Conservation (phyloP, 1,140 invertebrate genomes). For the Cotesia typhae region DNA sequence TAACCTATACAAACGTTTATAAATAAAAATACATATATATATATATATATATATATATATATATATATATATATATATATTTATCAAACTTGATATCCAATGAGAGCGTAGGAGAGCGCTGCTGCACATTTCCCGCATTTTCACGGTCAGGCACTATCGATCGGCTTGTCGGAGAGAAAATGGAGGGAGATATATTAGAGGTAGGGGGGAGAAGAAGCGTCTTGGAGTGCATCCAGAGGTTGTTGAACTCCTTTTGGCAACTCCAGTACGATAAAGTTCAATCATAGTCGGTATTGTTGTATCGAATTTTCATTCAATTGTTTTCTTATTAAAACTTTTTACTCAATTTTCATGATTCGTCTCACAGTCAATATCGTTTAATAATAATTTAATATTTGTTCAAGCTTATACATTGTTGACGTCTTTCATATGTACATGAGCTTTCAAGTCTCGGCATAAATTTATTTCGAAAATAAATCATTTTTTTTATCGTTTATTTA, state of each 20-base stretch:
- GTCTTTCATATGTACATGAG: too few relatives aligned
- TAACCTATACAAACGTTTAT: background rate
- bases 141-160: constrained; percentile 67
- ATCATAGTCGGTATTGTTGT: background rate
- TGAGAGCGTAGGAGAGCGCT: constrained; percentile 43
- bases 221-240: constrained; percentile 65
- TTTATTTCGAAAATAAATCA: too few relatives aligned
- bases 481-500: too few relatives aligned
- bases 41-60: background rate
- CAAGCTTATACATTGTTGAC: too few relatives aligned
- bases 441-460: too few relatives aligned
- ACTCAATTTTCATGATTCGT: background rate
- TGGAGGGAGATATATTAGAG: constrained; percentile 38
- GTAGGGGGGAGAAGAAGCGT: constrained; percentile 49
- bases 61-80: constrained; percentile 4
- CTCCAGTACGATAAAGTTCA: constrained; percentile 30
- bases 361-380: too few relatives aligned
- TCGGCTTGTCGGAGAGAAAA: constrained; percentile 49
- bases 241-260: constrained; percentile 62
- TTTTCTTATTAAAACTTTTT: background rate
- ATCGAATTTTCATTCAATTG: constrained; percentile 1
- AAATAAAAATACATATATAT: background rate
- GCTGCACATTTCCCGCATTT: constrained; percentile 62
- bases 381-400: too few relatives aligned
- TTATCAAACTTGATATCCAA: constrained; percentile 23